Percentiles rank a stretch among this genome's conserved stretches.
Evolutionary conservation across 2,888 invertebrate species (phyloP).

Genomic region (Chymomyza amoena): DNA sequence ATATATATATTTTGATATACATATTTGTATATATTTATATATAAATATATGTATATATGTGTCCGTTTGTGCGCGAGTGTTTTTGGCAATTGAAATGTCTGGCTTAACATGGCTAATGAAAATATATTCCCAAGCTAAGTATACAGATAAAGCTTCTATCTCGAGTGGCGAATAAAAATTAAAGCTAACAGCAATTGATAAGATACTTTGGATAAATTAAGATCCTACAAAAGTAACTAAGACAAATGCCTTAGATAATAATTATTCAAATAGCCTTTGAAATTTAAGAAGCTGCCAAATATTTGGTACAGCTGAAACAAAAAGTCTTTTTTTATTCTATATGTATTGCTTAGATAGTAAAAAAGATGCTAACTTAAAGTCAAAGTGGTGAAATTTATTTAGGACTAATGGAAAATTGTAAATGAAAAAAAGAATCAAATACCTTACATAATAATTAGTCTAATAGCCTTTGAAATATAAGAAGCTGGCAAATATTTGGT

Average conservation of each 20-base stretch:
- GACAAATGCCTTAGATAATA: not conserved
- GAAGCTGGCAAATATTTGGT: not conserved
- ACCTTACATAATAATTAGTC: not conserved
- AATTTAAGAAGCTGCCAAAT: not conserved
- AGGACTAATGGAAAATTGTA: no score
- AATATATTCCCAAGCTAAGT: not conserved
- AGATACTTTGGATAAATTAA: not conserved
- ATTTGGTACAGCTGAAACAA: not conserved
- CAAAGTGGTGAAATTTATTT: no score
- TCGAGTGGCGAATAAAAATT: not conserved
- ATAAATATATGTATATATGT: not conserved
- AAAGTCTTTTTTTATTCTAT: no score
- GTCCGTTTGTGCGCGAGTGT: not conserved
- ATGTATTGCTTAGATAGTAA: no score
- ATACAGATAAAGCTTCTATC: not conserved
- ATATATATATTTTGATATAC: not conserved
- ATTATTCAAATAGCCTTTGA: not conserved
- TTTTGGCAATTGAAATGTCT: not conserved
- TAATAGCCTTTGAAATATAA: not conserved
- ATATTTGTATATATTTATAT: not conserved
- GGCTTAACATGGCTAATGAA: not conserved
- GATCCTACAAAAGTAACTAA: not conserved
- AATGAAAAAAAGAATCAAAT: no score
- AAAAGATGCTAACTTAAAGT: no score
- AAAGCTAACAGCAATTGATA: not conserved